Evolutionary conservation across 2,113 vertebrate species (phyloP).

Genomic region (Ameiurus melas): DNA sequence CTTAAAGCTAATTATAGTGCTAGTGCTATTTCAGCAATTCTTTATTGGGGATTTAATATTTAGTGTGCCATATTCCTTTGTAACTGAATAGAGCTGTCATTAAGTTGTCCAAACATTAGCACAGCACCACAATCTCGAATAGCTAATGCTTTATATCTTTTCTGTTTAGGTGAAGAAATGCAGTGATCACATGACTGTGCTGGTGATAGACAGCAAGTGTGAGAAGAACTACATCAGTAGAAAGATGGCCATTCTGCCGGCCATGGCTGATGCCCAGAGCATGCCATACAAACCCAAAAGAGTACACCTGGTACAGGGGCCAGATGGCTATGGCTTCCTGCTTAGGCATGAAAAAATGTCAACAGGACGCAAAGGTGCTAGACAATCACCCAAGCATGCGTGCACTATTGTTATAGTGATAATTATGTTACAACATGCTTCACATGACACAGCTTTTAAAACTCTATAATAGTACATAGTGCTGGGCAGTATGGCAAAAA

Average conservation of each 20-base stretch:
- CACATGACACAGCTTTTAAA: neutral
- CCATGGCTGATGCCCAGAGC: conserved; percentile 74
- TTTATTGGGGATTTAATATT: too few species aligned
- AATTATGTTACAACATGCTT: neutral
- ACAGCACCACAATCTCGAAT: neutral
- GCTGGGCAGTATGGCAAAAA: neutral
- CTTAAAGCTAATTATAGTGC: neutral
- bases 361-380: conserved; percentile 70
- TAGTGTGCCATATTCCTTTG: too few species aligned
- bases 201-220: conserved; percentile 80
- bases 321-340: conserved; percentile 84
- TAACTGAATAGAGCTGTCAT: neutral
- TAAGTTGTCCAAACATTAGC: neutral
- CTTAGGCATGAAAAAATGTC: conserved; percentile 79
- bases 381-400: neutral
- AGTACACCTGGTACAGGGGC: conserved; percentile 77
- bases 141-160: neutral
- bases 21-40: neutral
- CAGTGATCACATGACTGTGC: conserved; percentile 75
- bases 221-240: conserved; percentile 74
- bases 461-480: neutral
- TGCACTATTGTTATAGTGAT: neutral
- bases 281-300: conserved; percentile 77
- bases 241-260: conserved; percentile 75
- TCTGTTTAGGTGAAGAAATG: conserved; percentile 74